These are phyloP conservation scores for Battus philenor DNA, from an alignment of 1,140 invertebrate species.

Conservation along the genomic window DNA sequence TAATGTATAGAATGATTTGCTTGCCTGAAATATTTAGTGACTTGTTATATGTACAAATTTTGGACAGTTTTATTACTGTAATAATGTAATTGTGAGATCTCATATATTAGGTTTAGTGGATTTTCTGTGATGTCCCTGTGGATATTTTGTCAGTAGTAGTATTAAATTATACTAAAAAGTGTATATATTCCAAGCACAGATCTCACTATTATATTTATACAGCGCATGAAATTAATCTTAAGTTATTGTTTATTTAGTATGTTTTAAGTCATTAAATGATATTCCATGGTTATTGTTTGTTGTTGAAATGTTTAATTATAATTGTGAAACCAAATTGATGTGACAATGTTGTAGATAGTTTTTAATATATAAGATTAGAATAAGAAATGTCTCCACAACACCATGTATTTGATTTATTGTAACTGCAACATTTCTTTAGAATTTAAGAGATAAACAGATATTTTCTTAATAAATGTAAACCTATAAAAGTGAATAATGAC, in stretches of 20 bases:
- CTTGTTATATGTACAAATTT: constrained; percentile 33
- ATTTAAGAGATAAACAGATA: no score
- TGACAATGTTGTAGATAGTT: constrained; percentile 23
- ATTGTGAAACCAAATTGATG: constrained; percentile 41
- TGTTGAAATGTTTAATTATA: constrained; percentile 28
- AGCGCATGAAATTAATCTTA: constrained; percentile 34
- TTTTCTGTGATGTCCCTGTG: constrained; percentile 52
- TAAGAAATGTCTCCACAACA: no score
- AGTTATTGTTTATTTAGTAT: constrained; percentile 32
- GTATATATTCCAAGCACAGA: constrained; percentile 32
- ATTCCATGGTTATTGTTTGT: constrained; percentile 38
- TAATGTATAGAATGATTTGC: constrained; percentile 36
- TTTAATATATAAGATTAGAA: neutral
- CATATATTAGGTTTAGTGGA: constrained; percentile 43
- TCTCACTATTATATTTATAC: constrained; percentile 66
- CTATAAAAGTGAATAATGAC: no score
- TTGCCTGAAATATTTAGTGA: constrained; percentile 33
- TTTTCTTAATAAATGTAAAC: no score
- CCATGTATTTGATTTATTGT: neutral
- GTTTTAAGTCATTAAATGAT: constrained; percentile 36
- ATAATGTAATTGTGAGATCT: constrained; percentile 68
- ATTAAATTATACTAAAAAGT: constrained; percentile 21
- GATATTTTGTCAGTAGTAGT: constrained; percentile 45
- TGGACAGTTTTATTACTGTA: constrained; percentile 30
- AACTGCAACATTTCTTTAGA: neutral